Base-by-base conservation (phyloP, 1,140 invertebrate genomes). In the Sycophila sp. region DNA sequence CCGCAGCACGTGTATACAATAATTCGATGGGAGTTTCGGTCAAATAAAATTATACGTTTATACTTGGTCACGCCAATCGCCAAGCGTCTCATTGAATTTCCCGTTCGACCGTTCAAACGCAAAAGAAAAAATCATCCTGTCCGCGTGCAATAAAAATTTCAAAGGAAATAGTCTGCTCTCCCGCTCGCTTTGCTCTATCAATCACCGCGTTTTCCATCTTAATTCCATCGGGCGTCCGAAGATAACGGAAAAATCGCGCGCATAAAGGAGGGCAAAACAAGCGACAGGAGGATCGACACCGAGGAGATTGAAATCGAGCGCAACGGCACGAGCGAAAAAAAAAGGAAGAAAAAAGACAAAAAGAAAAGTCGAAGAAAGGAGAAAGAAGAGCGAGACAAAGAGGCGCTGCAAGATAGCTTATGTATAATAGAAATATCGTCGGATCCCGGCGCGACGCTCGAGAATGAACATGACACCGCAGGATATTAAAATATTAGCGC, bases 401-500 rank as follows among this genome's bases (percentile, higher is more conserved):
- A 15, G 34, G 36, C 11, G 22, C 8, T 2, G 56, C 11, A 8
- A 59, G 56, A 36, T 30, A 58, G 55, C 10, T 4, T 49, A 22
- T 47, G 4, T 49, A 49, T 22, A 15, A 38, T 58, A 40, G 32
- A 15, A 53, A 53, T 53, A 17, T 53, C 38, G 17, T 17, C 36
- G 24, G 17, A 26, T 40, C 65, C 38, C 60, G 62, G 59, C 68
- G 71, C 71, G 47, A 68, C 67, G 69, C n/a, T 68, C 63, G 59
- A 66, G 69, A 75, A 75, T 81, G 76, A 75, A 78, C 77, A 78
- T 80, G 78, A 81, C 78, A 77, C 73, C 74, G 77, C 77, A 80
- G 77, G 78, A 78, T 81, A 80, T 79, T 79, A 79, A 82, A 82
- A 79, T 80, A 79, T 80, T 78, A 76, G 60, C 40, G 42, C 70